Conservation (phyloP, 2,113 vertebrate genomes). For the Cheirogaleus medius region DNA sequence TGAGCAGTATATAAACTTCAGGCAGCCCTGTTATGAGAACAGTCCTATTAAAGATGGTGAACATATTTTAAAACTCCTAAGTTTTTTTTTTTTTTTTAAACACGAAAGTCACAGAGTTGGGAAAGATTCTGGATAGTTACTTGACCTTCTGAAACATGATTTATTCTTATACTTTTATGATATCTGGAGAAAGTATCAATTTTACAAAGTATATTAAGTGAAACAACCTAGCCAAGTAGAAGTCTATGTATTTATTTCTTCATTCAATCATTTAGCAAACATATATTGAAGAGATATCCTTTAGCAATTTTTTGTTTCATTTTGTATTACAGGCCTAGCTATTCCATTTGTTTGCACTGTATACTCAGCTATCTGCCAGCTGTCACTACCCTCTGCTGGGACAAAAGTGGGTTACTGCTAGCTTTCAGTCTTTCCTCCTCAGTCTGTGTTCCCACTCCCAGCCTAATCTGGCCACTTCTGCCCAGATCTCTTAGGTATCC, state of each 20-base stretch:
- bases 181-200: not conserved
- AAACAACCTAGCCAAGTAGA: not conserved
- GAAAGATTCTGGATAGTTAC: not conserved
- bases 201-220: conserved; percentile 22
- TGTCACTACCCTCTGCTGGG: conserved; percentile 12
- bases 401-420: not conserved
- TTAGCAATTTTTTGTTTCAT: not conserved
- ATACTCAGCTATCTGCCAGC: not conserved
- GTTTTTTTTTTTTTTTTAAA: not conserved
- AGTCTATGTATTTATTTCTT: not conserved
- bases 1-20: not conserved
- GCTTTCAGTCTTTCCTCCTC: not conserved
- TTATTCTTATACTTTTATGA: conserved; percentile 3
- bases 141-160: not conserved
- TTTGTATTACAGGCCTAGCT: not conserved
- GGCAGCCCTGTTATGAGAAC: not conserved
- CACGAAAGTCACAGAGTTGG: conserved; percentile 1
- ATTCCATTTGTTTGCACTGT: not conserved
- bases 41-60: not conserved
- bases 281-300: not conserved
- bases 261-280: not conserved
- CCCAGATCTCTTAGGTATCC: not conserved
- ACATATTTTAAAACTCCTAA: not conserved
- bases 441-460: not conserved
- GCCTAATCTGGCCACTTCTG: not conserved